Conservation (phyloP, 2,113 vertebrate species). For the Stigmatopora nigra region DNA sequence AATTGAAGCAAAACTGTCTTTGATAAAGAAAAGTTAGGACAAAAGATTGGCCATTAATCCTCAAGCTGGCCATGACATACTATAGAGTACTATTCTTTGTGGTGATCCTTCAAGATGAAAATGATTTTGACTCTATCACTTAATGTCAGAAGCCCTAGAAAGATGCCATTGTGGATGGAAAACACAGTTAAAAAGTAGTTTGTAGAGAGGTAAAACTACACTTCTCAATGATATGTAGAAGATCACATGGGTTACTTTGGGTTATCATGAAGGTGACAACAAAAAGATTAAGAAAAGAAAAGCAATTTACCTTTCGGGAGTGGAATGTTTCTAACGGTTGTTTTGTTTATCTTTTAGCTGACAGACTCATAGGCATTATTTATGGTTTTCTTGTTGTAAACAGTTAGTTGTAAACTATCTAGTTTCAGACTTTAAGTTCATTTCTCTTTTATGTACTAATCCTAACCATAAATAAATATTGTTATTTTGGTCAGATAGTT, state of each 20-base stretch:
- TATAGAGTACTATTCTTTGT: not conserved
- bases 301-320: not conserved
- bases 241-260: not conserved
- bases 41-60: too few species aligned
- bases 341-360: not conserved
- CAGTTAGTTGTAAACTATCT: not conserved
- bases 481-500: not conserved
- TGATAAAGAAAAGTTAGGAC: too few species aligned
- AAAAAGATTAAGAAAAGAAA: not conserved
- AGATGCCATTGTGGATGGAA: not conserved
- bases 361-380: not conserved
- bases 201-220: not conserved
- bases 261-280: slow-evolving; percentile 1
- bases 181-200: not conserved
- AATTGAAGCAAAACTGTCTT: too few species aligned
- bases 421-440: not conserved
- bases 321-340: not conserved
- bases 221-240: not conserved
- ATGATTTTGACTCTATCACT: not conserved
- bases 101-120: not conserved
- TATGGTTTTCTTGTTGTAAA: not conserved
- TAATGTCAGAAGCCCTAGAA: not conserved
- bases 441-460: not conserved
- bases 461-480: not conserved
- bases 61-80: not conserved